Percentiles rank a stretch among this genome's conserved stretches.
phyloP scores from a whole-genome alignment of 1,140 invertebrate genomes.

The Sesamia nonagrioides region DNA sequence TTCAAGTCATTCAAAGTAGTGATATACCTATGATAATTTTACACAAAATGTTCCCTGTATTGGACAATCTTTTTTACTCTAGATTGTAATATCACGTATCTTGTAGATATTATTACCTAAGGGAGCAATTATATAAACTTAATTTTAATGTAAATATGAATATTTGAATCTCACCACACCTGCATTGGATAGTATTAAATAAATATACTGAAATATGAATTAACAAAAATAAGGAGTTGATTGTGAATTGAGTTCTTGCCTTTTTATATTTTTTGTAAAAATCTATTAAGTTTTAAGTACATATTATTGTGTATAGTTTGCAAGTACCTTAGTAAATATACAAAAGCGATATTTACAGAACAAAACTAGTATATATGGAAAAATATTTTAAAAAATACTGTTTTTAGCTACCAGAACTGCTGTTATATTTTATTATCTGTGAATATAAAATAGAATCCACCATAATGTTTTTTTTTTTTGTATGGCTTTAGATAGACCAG shows the following conservation, averaged over 20 bases:
- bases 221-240: constrained; percentile 58
- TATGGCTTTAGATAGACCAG: constrained; percentile 22
- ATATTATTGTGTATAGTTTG: constrained; percentile 47
- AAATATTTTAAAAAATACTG: too few relatives aligned
- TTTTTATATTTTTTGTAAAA: constrained; percentile 46
- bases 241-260: constrained; percentile 61
- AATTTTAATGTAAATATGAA: constrained; percentile 73
- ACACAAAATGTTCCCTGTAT: constrained; percentile 46
- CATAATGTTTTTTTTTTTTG: too few relatives aligned
- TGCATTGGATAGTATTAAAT: constrained; percentile 38
- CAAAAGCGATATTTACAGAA: background rate
- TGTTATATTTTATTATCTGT: too few relatives aligned
- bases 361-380: background rate
- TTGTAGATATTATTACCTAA: constrained; percentile 82
- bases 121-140: constrained; percentile 81
- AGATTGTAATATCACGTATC: constrained; percentile 58
- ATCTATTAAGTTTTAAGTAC: constrained; percentile 41
- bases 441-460: too few relatives aligned
- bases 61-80: constrained; percentile 47
- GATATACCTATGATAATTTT: constrained; percentile 35
- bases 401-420: too few relatives aligned
- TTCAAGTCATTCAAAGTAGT: constrained; percentile 13
- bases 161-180: constrained; percentile 60
- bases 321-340: constrained; percentile 30
- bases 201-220: constrained; percentile 16